Percentiles rank a stretch among this genome's conserved stretches.
Evolutionary conservation across 2,797 vertebrate species (phyloP).

Genomic region (Danio choprae): DNA sequence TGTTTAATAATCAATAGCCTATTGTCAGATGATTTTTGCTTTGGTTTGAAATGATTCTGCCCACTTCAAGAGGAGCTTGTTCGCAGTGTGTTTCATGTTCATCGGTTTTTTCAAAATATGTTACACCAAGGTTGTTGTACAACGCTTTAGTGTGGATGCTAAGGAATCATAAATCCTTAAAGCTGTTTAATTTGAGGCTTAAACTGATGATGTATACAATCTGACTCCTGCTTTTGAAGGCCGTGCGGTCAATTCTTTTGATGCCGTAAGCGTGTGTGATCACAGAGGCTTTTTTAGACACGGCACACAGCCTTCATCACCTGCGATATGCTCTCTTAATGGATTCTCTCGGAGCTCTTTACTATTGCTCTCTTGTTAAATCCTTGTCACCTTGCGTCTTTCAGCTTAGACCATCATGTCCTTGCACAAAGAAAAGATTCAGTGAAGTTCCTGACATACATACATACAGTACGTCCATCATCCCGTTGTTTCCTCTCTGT

Average conservation of each 20-base stretch:
- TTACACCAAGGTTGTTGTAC: not conserved
- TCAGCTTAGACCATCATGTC: not conserved
- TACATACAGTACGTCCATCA: not conserved
- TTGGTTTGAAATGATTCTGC: not conserved
- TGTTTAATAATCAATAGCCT: too few species aligned
- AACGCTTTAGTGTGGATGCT: not conserved
- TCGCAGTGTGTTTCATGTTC: not conserved
- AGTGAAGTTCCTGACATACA: not conserved
- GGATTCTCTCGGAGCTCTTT: not conserved
- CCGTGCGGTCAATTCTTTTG: slow-evolving; percentile 1
- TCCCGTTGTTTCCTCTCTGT: not conserved
- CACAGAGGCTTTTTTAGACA: slow-evolving; percentile 18
- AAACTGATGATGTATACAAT: slow-evolving; percentile 1
- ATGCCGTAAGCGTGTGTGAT: not conserved
- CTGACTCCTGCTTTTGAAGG: slow-evolving; percentile 26
- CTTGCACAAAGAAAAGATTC: not conserved
- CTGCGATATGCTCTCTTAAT: not conserved
- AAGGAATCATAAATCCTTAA: slow-evolving; percentile 1
- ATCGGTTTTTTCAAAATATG: not conserved
- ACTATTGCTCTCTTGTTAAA: not conserved
- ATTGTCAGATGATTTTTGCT: not conserved
- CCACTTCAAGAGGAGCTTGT: not conserved
- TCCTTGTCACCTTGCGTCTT: slow-evolving; percentile 1
- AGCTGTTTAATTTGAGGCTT: slow-evolving; percentile 11
- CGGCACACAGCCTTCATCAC: not conserved